A percentile compares a stretch with the other conserved stretches of the same genome.
Evolutionary conservation across 1,140 invertebrate species (phyloP).

Genomic region (Penaeus indicus): DNA sequence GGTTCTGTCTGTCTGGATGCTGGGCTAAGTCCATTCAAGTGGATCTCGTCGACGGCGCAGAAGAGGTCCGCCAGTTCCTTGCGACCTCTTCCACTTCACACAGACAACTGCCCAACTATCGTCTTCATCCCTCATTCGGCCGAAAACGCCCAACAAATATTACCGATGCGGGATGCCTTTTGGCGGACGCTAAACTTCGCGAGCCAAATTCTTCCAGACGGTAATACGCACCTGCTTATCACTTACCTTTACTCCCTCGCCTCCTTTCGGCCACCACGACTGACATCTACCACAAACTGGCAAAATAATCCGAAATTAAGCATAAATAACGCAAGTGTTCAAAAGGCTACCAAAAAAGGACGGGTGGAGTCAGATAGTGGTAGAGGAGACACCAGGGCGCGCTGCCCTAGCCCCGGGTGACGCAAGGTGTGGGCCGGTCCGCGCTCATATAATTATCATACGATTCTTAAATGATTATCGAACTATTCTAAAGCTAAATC

Average conservation of each 20-base stretch:
- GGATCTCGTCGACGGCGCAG: too few relatives aligned
- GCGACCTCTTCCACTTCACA: conserved; percentile 57
- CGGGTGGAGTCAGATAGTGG: conserved; percentile 56
- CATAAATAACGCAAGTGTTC: conserved; percentile 33
- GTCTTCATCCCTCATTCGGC: conserved; percentile 60
- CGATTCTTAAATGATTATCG: not conserved
- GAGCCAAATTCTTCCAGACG: conserved; percentile 8
- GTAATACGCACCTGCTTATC: not conserved
- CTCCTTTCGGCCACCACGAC: not conserved
- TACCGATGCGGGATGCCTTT: conserved; percentile 51
- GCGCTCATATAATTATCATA: conserved; percentile 31
- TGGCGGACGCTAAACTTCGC: conserved; percentile 48
- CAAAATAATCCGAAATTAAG: not conserved
- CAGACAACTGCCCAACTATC: conserved; percentile 60
- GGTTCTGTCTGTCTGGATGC: conserved; percentile 1
- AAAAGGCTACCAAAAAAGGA: conserved; percentile 57
- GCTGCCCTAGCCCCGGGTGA: conserved; percentile 40
- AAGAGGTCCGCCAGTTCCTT: conserved; percentile 30
- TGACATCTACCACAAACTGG: not conserved
- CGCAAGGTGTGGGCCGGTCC: conserved; percentile 38
- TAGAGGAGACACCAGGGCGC: conserved; percentile 47
- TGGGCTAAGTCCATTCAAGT: too few relatives aligned
- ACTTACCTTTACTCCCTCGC: not conserved
- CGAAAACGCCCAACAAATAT: conserved; percentile 62
- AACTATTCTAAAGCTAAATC: too few relatives aligned